A percentile compares a stretch with the other conserved stretches of the same genome.
Conservation (phyloP, 1,140 invertebrate genomes). For the Trachymyrmex cornetzi region DNA sequence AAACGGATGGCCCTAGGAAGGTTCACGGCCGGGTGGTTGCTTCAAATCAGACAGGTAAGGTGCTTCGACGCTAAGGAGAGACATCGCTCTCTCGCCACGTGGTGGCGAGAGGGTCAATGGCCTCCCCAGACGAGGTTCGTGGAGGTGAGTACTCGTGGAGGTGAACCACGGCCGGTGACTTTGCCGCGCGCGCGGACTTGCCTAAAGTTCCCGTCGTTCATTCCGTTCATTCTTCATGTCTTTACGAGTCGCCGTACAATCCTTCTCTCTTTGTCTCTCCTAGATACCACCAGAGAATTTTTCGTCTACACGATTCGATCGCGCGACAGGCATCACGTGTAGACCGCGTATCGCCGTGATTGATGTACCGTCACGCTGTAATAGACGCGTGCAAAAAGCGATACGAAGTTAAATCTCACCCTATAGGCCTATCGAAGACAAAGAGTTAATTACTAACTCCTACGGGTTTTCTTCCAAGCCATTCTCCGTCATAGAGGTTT, state of each 20-base stretch:
- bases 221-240: constrained; percentile 44
- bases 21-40: constrained; percentile 81
- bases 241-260: constrained; percentile 31
- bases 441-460: constrained; percentile 57
- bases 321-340: constrained; percentile 43
- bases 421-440: constrained; percentile 34
- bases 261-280: constrained; percentile 23
- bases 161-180: constrained; percentile 60
- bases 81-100: constrained; percentile 83
- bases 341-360: constrained; percentile 21
- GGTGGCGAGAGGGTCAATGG: constrained; percentile 81
- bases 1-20: constrained; percentile 70
- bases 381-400: constrained; percentile 42
- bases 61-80: constrained; percentile 83
- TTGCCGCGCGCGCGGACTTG: constrained; percentile 59
- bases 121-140: constrained; percentile 73
- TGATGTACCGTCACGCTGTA: constrained; percentile 40
- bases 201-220: constrained; percentile 70
- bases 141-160: constrained; percentile 68
- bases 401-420: constrained; percentile 4
- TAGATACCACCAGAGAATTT: constrained; percentile 24
- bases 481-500: constrained; percentile 2
- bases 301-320: constrained; percentile 39
- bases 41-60: constrained; percentile 79
- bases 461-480: constrained; percentile 27